Evolutionary conservation across 2,888 invertebrate genomes (phyloP).

Genomic region (Drosophila neutralis): DNA sequence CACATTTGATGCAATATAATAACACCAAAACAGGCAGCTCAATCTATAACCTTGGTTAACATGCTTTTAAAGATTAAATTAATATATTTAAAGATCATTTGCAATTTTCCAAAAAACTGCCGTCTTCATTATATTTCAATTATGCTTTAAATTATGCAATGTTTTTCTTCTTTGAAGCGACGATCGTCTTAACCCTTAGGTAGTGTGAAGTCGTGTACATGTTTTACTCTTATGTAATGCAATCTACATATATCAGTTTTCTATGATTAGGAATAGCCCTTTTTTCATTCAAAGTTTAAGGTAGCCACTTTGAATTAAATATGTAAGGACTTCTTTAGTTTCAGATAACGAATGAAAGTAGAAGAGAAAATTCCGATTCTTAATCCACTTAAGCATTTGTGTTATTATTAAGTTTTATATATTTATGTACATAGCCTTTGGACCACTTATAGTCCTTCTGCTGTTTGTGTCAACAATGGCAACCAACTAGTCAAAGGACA

Average conservation of each 20-base stretch:
- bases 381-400: background rate
- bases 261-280: background rate
- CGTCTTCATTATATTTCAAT: background rate
- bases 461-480: background rate
- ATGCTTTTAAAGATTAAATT: background rate
- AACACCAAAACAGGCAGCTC: background rate
- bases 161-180: background rate
- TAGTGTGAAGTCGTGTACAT: no score
- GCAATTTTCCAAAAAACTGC: background rate
- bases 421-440: background rate
- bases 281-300: background rate
- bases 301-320: background rate
- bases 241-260: background rate
- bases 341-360: no score
- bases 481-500: background rate
- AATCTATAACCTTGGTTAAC: background rate
- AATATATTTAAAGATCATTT: background rate
- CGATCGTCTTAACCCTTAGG: conserved; percentile 12
- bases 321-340: background rate
- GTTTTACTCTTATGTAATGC: background rate
- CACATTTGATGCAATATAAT: background rate
- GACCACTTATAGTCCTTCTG: background rate
- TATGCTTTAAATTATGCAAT: conserved; percentile 39
- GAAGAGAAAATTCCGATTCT: background rate
- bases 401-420: background rate